Percentiles rank a stretch among this genome's conserved stretches.
Conservation (phyloP, 2,113 vertebrate species). For the Prionailurus viverrinus region DNA sequence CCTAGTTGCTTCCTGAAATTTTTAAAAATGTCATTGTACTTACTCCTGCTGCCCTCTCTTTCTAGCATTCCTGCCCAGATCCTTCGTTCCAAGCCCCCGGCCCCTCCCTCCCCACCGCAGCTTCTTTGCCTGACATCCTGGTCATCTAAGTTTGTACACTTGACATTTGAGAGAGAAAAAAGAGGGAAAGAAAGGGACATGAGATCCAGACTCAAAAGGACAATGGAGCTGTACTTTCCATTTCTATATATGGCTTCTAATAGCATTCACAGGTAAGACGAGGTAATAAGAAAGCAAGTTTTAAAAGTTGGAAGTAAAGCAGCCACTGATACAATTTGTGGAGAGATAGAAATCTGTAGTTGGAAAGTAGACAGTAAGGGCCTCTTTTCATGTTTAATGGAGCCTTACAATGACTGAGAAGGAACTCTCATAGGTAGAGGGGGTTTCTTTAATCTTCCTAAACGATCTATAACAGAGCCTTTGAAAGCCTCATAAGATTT, state of each 20-base stretch:
- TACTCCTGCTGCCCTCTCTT: not conserved
- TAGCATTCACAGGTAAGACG: not conserved
- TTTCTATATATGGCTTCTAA: not conserved
- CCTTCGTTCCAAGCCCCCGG: not conserved
- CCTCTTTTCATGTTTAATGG: conserved; percentile 70
- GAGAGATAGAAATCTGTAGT: not conserved
- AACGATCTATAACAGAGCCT: conserved; percentile 70
- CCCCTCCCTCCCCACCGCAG: no score
- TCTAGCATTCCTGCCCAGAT: not conserved
- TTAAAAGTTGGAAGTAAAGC: conserved; percentile 52
- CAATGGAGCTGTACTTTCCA: not conserved
- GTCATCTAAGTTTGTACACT: not conserved
- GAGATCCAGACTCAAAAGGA: not conserved
- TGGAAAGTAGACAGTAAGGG: conserved; percentile 40
- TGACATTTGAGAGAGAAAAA: not conserved
- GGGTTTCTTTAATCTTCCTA: conserved; percentile 72
- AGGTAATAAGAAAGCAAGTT: conserved; percentile 46
- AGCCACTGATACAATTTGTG: not conserved
- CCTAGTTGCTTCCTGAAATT: not conserved
- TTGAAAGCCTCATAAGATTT: conserved; percentile 61
- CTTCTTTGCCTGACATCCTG: not conserved
- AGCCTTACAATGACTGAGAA: not conserved
- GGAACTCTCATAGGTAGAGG: not conserved
- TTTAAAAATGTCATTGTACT: not conserved
- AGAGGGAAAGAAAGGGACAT: not conserved